Evolutionary conservation across 2,797 vertebrate species (phyloP).

Genomic region (Cyprinella venusta): DNA sequence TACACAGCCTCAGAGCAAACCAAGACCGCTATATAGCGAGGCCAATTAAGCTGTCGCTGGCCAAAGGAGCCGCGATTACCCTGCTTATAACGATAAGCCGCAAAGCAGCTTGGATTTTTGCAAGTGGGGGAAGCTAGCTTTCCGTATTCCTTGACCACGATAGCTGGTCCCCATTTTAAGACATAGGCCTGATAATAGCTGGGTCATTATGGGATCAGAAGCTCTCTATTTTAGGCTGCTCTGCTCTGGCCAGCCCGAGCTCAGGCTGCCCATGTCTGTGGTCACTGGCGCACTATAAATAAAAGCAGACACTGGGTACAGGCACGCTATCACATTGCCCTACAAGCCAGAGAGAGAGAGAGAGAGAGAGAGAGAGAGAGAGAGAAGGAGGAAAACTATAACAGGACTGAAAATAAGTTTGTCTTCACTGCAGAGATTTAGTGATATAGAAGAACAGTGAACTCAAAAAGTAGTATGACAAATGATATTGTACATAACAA

Average conservation of each 20-base stretch:
- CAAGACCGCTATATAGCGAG: constrained; percentile 38
- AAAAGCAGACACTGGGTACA: constrained; percentile 71
- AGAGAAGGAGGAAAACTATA: constrained; percentile 10
- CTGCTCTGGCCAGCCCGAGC: constrained; percentile 69
- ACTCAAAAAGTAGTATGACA: background rate
- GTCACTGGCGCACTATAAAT: constrained; percentile 70
- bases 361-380: constrained; percentile 57
- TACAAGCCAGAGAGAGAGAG: constrained; percentile 57
- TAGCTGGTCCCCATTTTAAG: constrained; percentile 65
- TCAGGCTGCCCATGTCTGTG: constrained; percentile 40
- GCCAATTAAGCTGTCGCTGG: constrained; percentile 58
- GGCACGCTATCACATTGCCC: constrained; percentile 49
- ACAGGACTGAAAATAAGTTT: constrained; percentile 1
- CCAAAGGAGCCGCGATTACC: constrained; percentile 64
- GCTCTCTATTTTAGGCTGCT: constrained; percentile 73
- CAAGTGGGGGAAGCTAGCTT: constrained; percentile 55
- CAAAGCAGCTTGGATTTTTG: constrained; percentile 73
- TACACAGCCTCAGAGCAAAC: constrained; percentile 22
- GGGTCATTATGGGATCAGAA: constrained; percentile 76
- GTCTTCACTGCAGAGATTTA: background rate
- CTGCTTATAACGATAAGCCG: constrained; percentile 69
- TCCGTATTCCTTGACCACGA: constrained; percentile 57
- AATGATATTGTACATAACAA: background rate
- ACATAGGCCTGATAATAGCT: constrained; percentile 69
- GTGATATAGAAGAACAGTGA: background rate